phyloP scores from a whole-genome alignment of 2,113 vertebrate genomes.

The Rafetus swinhoei region DNA sequence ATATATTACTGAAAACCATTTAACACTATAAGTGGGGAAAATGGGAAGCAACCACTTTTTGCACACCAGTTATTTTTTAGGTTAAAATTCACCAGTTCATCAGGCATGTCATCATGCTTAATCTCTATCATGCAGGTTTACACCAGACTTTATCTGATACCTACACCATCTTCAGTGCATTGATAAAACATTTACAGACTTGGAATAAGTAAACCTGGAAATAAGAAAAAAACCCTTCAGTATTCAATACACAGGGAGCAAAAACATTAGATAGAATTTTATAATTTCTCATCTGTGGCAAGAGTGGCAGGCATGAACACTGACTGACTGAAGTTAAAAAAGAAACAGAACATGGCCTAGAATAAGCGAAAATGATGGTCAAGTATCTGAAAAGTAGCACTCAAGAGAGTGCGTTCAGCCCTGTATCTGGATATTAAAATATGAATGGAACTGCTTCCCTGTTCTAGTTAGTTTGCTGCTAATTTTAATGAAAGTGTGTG shows the following conservation, averaged over 20 bases:
- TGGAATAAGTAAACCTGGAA: not conserved
- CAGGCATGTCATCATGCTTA: not conserved
- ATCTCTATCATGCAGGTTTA: not conserved
- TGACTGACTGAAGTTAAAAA: not conserved
- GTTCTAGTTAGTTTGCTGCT: rapidly evolving
- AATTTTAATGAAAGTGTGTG: not conserved
- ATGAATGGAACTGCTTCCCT: not conserved
- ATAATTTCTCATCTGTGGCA: not conserved
- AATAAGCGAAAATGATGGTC: not conserved
- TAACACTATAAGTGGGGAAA: not conserved
- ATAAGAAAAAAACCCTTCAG: not conserved
- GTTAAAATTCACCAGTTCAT: not conserved
- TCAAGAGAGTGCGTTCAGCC: not conserved
- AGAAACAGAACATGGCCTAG: not conserved
- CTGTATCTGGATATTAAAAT: not conserved
- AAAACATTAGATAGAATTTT: not conserved
- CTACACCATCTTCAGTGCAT: not conserved
- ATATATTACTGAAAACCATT: not conserved
- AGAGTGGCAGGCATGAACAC: not conserved
- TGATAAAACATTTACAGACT: not conserved
- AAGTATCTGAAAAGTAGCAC: not conserved
- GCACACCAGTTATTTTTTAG: not conserved
- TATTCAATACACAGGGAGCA: not conserved
- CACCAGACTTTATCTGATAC: not conserved
- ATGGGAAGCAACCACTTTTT: not conserved